Percentiles rank a stretch among this genome's conserved stretches.
Evolutionary conservation across 2,797 vertebrate genomes (phyloP).

Genomic region (Tachyglossus aculeatus): DNA sequence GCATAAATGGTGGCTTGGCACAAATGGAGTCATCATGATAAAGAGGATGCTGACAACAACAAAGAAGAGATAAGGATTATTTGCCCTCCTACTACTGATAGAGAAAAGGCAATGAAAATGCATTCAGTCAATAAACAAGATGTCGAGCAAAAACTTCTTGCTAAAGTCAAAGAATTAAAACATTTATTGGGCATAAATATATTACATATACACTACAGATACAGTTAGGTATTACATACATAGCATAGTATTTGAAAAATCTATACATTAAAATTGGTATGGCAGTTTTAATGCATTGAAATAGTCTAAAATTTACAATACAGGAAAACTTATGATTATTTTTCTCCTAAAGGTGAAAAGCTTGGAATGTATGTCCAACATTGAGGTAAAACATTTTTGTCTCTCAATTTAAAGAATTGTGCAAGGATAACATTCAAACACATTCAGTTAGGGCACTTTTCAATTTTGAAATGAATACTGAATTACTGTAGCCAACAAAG

Average conservation of each 20-base stretch:
- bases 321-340: constrained; percentile 83
- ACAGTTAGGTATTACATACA: constrained; percentile 99
- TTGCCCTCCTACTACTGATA: no score
- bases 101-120: no score
- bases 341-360: constrained; percentile 88
- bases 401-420: constrained; percentile 87
- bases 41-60: no score
- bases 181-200: constrained; percentile 99
- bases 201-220: constrained; percentile 99
- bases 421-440: constrained; percentile 81
- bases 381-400: constrained; percentile 91
- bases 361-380: constrained; percentile 95
- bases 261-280: constrained; percentile 99
- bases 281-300: constrained; percentile 99
- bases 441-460: constrained; percentile 80
- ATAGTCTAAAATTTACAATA: constrained; percentile 99
- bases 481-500: constrained; percentile 72
- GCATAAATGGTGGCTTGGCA: no score
- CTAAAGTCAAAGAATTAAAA: constrained; percentile 92
- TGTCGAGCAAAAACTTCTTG: constrained; percentile 50
- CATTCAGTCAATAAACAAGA: no score
- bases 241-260: constrained; percentile 99
- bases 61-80: no score
- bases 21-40: no score
- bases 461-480: constrained; percentile 74